Percentiles rank a stretch among this genome's conserved stretches.
Conservation (phyloP, 2,888 invertebrate species). For the Rhamphomyia laevipes region DNA sequence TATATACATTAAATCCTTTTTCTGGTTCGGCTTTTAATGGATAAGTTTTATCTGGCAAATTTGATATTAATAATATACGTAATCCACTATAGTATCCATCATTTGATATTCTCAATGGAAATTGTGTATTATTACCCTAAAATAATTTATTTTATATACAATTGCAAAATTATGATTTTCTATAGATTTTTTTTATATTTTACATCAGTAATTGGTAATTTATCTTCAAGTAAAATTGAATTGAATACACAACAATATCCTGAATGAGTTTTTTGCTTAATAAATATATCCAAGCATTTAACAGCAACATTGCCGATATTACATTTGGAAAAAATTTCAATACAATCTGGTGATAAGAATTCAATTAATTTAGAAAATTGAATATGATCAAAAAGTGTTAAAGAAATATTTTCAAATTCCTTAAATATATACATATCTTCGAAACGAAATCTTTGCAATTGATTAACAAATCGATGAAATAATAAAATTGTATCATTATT, state of each 20-base stretch:
- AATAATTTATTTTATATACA: no score
- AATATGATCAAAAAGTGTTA: constrained; percentile 25
- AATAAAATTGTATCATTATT: constrained; percentile 16
- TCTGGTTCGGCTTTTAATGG: no score
- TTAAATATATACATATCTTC: constrained; percentile 19
- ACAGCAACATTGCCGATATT: constrained; percentile 33
- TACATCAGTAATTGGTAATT: background rate
- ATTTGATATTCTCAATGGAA: no score
- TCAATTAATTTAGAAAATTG: constrained; percentile 21
- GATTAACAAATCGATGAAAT: constrained; percentile 22
- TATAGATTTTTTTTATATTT: no score
- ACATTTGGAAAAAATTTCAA: constrained; percentile 34
- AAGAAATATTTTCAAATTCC: constrained; percentile 13
- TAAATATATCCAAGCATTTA: constrained; percentile 37
- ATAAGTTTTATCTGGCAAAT: no score
- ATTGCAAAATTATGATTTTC: no score
- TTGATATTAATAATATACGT: no score
- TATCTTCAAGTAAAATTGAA: constrained; percentile 21
- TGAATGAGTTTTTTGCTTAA: constrained; percentile 36
- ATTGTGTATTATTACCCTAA: no score
- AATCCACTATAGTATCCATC: no score
- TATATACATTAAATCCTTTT: no score
- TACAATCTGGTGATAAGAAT: constrained; percentile 25
- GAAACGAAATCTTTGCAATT: constrained; percentile 26
- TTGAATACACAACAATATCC: constrained; percentile 41